phyloP scores from a whole-genome alignment of 2,797 vertebrate species.

The Channallabes apus region DNA sequence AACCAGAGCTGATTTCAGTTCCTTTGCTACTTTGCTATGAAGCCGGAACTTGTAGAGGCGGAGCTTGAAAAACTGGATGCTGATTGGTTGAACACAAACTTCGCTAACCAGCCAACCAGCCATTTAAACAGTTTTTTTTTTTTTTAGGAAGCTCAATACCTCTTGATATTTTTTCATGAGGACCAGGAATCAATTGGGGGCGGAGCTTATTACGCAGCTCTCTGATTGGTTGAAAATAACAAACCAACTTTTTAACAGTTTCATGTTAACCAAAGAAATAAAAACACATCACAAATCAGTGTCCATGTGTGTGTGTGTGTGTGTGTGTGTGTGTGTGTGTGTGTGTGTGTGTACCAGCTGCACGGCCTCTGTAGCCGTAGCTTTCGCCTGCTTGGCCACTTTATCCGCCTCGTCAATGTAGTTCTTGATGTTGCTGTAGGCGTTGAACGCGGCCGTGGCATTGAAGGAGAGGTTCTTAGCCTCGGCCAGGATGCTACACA shows the following conservation, averaged over 20 bases:
- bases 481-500: constrained; percentile 87
- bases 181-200: not conserved
- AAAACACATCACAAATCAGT: no score
- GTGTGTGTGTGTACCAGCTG: constrained; percentile 72
- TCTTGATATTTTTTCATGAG: not conserved
- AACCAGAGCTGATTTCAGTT: not conserved
- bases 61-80: not conserved
- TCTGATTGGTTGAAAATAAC: not conserved
- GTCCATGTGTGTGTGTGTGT: not conserved
- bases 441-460: constrained; percentile 93
- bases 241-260: not conserved
- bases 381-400: constrained; percentile 83
- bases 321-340: constrained; percentile 23
- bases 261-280: no score
- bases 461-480: constrained; percentile 97
- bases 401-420: constrained; percentile 86
- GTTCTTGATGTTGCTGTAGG: constrained; percentile 94
- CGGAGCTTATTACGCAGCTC: not conserved
- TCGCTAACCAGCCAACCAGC: no score
- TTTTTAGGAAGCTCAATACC: not conserved
- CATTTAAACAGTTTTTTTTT: no score
- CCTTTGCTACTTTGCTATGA: not conserved
- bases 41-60: not conserved
- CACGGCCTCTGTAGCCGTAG: constrained; percentile 82
- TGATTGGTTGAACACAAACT: not conserved